Conservation (phyloP, 1,140 invertebrate species). For the Nephotettix cincticeps region DNA sequence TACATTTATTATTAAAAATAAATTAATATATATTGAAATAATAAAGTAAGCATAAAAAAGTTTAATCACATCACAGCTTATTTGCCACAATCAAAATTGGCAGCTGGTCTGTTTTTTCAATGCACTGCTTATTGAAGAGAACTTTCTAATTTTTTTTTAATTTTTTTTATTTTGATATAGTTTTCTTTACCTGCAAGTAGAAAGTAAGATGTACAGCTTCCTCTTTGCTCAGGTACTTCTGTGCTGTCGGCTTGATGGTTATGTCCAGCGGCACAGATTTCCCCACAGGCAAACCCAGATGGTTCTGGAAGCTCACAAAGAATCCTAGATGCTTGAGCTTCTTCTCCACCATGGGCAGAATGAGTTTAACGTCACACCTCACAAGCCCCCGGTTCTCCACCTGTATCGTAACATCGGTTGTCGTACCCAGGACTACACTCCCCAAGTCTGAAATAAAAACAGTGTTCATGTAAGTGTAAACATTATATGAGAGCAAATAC, state of each 20-base stretch:
- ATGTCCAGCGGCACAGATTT: neutral
- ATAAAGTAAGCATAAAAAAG: no score
- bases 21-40: no score
- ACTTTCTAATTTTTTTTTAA: no score
- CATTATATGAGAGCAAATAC: neutral
- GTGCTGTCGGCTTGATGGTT: neutral
- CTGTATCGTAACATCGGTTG: constrained; percentile 38
- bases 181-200: constrained; percentile 16
- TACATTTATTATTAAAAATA: no score
- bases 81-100: neutral
- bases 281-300: neutral
- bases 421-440: constrained; percentile 44
- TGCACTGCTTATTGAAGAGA: no score
- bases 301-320: neutral
- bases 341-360: neutral
- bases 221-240: neutral
- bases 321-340: constrained; percentile 3
- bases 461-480: neutral
- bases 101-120: no score
- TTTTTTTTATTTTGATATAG: neutral
- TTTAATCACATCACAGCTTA: no score
- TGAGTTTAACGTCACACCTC: constrained; percentile 39
- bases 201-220: neutral
- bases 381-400: constrained; percentile 49
- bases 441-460: constrained; percentile 43